phyloP scores from a whole-genome alignment of 2,888 invertebrate genomes.

The Lutraria lutraria region DNA sequence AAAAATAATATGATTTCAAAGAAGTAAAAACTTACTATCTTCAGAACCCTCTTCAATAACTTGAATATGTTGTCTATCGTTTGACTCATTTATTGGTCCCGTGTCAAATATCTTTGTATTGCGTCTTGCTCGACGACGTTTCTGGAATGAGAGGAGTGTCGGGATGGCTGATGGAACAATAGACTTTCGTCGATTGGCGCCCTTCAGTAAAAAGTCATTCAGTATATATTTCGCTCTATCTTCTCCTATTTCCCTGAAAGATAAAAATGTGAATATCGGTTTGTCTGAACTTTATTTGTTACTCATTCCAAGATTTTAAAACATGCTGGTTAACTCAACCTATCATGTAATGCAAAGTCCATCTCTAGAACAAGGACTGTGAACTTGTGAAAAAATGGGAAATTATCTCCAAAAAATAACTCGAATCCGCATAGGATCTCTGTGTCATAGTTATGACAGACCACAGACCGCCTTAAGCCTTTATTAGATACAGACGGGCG shows the following conservation, averaged over 20 bases:
- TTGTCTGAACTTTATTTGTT: no score
- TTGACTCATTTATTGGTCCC: not conserved
- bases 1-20: no score
- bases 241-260: not conserved
- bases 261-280: not conserved
- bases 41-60: not conserved
- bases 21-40: not conserved
- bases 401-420: no score
- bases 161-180: not conserved
- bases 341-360: no score
- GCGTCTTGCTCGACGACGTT: not conserved
- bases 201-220: not conserved
- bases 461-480: no score
- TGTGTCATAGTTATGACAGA: no score
- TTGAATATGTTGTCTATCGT: not conserved
- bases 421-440: no score
- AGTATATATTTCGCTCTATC: not conserved
- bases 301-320: no score
- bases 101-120: not conserved
- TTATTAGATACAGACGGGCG: no score
- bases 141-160: not conserved
- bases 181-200: not conserved
- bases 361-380: no score
- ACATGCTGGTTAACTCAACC: no score
- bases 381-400: no score